Evolutionary conservation across 1,140 invertebrate genomes (phyloP).

Genomic region (Branchinecta lynchi): DNA sequence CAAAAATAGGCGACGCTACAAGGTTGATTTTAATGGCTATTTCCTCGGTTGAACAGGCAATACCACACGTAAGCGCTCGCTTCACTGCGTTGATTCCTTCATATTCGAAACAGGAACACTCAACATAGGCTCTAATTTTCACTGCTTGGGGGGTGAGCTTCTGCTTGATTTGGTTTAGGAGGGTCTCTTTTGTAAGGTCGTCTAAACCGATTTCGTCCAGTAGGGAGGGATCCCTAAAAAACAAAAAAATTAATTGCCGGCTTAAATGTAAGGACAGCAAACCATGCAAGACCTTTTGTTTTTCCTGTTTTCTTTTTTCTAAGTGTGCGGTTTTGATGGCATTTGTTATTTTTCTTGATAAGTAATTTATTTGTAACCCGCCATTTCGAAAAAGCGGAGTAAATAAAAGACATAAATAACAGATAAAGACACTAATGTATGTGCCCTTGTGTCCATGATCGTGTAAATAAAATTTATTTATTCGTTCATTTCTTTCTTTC

Average conservation of each 20-base stretch:
- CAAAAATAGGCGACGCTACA: constrained; percentile 93
- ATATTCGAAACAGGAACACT: constrained; percentile 95
- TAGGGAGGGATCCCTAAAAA: constrained; percentile 66
- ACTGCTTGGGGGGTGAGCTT: constrained; percentile 95
- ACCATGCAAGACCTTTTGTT: too few relatives aligned
- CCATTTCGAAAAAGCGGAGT: too few relatives aligned
- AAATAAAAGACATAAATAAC: too few relatives aligned
- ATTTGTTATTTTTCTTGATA: too few relatives aligned
- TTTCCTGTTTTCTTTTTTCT: too few relatives aligned
- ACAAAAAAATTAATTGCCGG: constrained; percentile 28
- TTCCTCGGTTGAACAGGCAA: constrained; percentile 79
- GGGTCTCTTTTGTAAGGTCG: constrained; percentile 75
- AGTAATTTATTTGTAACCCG: too few relatives aligned
- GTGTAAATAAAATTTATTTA: too few relatives aligned
- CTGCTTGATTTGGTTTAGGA: constrained; percentile 85
- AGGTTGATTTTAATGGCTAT: constrained; percentile 97
- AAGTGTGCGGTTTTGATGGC: too few relatives aligned
- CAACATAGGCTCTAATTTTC: constrained; percentile 93
- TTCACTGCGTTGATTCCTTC: constrained; percentile 99
- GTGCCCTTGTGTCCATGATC: too few relatives aligned
- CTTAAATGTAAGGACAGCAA: neutral
- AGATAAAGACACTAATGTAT: too few relatives aligned
- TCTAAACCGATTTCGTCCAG: constrained; percentile 92
- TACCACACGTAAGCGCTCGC: constrained; percentile 71
- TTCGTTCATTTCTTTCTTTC: too few relatives aligned